A percentile compares a stretch with the other conserved stretches of the same genome.
These are phyloP conservation scores for Troglohyphantes excavatus DNA, from an alignment of 2,888 invertebrate species.

Conservation along the genomic window DNA sequence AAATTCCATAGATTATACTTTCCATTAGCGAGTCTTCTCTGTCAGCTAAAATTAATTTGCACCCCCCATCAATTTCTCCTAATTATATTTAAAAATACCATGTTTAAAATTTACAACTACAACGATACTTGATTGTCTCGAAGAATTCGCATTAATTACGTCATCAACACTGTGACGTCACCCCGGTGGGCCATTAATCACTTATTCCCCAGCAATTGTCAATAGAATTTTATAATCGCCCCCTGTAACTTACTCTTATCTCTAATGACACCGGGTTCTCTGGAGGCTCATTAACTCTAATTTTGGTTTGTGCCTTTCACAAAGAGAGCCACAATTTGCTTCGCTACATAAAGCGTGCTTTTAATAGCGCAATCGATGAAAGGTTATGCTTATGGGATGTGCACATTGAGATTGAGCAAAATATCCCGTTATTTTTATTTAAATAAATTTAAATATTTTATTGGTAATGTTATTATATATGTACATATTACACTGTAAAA, in stretches of 20 bases:
- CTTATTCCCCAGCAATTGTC: slow-evolving; percentile 8
- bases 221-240: slow-evolving; percentile 58
- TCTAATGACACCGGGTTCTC: slow-evolving; percentile 48
- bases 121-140: background rate
- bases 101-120: background rate
- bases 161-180: slow-evolving; percentile 36
- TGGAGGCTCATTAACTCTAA: slow-evolving; percentile 58
- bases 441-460: too few species aligned
- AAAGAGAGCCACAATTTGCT: slow-evolving; percentile 18
- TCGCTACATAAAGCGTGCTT: slow-evolving; percentile 27
- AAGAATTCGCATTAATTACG: slow-evolving; percentile 46
- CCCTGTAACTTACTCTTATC: slow-evolving; percentile 28
- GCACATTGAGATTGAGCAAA: too few species aligned
- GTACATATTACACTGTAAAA: too few species aligned
- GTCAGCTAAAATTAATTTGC: too few species aligned
- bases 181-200: slow-evolving; percentile 28
- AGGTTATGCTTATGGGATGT: slow-evolving; percentile 1
- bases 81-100: too few species aligned
- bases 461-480: too few species aligned
- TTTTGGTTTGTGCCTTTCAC: slow-evolving; percentile 45
- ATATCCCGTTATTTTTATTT: too few species aligned
- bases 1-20: too few species aligned
- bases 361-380: slow-evolving; percentile 62
- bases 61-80: too few species aligned
- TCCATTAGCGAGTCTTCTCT: too few species aligned